Conservation (phyloP, 1,140 invertebrate species). For the Heliconius melpomene region DNA sequence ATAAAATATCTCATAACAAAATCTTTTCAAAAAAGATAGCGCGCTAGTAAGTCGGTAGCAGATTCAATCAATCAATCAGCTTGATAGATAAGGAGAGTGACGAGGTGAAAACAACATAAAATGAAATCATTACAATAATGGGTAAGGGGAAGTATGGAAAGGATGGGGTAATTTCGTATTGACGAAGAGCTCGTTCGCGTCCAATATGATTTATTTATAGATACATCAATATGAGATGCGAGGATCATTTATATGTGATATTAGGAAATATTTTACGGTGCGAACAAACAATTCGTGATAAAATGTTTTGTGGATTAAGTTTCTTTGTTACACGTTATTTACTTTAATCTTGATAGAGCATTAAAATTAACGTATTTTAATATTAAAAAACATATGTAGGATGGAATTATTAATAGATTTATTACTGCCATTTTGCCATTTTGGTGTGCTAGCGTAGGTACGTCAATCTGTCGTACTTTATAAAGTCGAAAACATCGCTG, state of each 20-base stretch:
- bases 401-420: neutral
- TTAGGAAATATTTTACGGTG: constrained; percentile 2
- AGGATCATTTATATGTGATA: neutral
- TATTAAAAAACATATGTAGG: too few species aligned
- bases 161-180: constrained; percentile 23
- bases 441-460: neutral
- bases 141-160: constrained; percentile 4
- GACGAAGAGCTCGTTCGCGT: constrained; percentile 3
- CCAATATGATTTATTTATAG: constrained; percentile 26
- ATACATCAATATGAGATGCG: constrained; percentile 6
- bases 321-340: neutral
- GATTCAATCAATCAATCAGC: constrained; percentile 20
- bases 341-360: neutral
- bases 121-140: constrained; percentile 22
- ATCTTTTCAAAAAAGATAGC: neutral
- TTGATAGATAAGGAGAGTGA: constrained; percentile 16
- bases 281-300: neutral
- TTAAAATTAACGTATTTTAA: too few species aligned
- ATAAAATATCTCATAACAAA: neutral
- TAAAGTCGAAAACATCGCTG: constrained; percentile 5
- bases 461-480: constrained; percentile 21
- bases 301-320: neutral
- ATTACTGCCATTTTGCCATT: neutral
- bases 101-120: constrained; percentile 15
- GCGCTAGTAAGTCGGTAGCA: constrained; percentile 1